A percentile compares a stretch with the other conserved stretches of the same genome.
These are phyloP conservation scores for Dastarcus helophoroides DNA, from an alignment of 2,888 invertebrate genomes.

Conservation along the genomic window DNA sequence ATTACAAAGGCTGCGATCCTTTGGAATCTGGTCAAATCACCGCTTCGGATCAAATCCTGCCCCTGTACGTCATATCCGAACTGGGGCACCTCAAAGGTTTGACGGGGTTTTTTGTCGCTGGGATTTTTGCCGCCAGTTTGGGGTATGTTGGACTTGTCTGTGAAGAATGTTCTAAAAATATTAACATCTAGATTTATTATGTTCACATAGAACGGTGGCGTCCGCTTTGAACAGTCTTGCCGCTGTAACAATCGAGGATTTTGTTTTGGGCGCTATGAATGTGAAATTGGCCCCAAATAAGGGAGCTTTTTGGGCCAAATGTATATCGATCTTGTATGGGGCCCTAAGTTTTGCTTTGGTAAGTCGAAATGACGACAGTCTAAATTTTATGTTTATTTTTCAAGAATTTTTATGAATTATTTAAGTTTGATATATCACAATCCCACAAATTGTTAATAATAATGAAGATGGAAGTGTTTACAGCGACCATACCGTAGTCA, in stretches of 20 bases:
- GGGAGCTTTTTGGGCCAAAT: slow-evolving; percentile 62
- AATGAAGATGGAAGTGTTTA: too few relatives aligned
- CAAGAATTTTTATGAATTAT: too few relatives aligned
- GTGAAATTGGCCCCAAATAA: slow-evolving; percentile 60
- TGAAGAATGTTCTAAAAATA: neutral
- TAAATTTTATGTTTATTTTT: too few relatives aligned
- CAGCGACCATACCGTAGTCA: too few relatives aligned
- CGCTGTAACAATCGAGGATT: slow-evolving; percentile 82
- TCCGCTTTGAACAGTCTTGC: slow-evolving; percentile 90
- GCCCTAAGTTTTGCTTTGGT: slow-evolving; percentile 52
- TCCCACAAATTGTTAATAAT: too few relatives aligned
- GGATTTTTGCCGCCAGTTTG: slow-evolving; percentile 89
- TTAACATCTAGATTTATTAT: slow-evolving; percentile 16
- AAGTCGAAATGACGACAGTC: too few relatives aligned
- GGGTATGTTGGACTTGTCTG: slow-evolving; percentile 50
- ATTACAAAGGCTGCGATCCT: slow-evolving; percentile 80
- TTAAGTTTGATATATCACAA: too few relatives aligned
- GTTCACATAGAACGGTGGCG: slow-evolving; percentile 87
- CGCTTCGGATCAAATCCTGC: slow-evolving; percentile 72
- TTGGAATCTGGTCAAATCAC: slow-evolving; percentile 55
- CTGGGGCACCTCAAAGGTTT: slow-evolving; percentile 66
- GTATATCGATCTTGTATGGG: slow-evolving; percentile 60
- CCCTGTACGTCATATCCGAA: slow-evolving; percentile 78
- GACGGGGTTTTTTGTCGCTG: slow-evolving; percentile 89
- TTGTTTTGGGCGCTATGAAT: slow-evolving; percentile 60